Evolutionary conservation across 2,888 invertebrate species (phyloP).

Genomic region (Fissipunctia ypsillon): DNA sequence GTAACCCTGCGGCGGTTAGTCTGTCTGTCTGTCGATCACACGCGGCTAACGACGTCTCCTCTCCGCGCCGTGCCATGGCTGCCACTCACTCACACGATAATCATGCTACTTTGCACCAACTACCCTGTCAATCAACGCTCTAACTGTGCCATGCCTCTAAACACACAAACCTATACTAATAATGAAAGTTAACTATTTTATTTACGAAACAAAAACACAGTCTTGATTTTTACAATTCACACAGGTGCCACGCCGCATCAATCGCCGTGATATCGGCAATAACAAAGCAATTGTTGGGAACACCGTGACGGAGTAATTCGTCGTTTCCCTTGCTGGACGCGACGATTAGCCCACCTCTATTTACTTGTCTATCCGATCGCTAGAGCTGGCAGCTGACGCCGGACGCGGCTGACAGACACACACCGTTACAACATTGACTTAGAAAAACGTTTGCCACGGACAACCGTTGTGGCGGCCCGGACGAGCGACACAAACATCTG

Average conservation of each 20-base stretch:
- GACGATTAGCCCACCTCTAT: constrained; percentile 89
- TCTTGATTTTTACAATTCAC: constrained; percentile 64
- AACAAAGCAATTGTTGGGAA: constrained; percentile 88
- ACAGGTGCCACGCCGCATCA: constrained; percentile 75
- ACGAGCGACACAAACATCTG: constrained; percentile 77
- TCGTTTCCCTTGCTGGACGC: constrained; percentile 88
- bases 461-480: constrained; percentile 77
- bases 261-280: constrained; percentile 77
- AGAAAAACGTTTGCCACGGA: constrained; percentile 89
- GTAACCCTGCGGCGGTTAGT: constrained; percentile 72
- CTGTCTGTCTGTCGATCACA: constrained; percentile 80
- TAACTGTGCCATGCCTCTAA: constrained; percentile 65
- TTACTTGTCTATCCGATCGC: constrained; percentile 88
- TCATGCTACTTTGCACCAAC: constrained; percentile 77
- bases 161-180: constrained; percentile 51
- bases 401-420: constrained; percentile 86
- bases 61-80: constrained; percentile 72
- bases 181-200: constrained; percentile 39
- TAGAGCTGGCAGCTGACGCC: constrained; percentile 89
- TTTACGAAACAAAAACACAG: constrained; percentile 29
- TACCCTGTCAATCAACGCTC: constrained; percentile 76
- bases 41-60: constrained; percentile 78
- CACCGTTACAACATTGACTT: constrained; percentile 89
- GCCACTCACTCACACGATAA: constrained; percentile 75
- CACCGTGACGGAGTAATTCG: constrained; percentile 88